These are phyloP conservation scores for Halcyon malimbica DNA, from an alignment of 2,113 vertebrate species.

Conservation along the genomic window DNA sequence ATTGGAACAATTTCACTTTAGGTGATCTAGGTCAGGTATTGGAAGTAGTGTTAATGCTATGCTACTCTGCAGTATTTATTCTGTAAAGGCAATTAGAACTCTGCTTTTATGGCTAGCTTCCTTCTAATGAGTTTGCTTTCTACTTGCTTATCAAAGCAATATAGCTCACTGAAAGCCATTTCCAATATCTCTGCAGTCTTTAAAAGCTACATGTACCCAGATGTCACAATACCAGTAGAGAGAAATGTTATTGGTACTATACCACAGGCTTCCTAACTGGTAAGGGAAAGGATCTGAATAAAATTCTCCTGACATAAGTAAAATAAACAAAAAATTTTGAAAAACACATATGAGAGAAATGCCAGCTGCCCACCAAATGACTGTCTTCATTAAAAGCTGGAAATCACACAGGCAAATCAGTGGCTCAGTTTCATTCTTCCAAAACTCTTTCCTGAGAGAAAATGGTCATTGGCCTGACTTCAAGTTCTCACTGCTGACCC, in stretches of 20 bases:
- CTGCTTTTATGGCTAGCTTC: neutral
- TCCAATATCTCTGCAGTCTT: neutral
- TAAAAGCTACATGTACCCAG: neutral
- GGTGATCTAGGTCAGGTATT: neutral
- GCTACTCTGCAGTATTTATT: neutral
- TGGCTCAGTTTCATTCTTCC: neutral
- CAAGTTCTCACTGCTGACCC: neutral
- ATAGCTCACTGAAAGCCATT: neutral
- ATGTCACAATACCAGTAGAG: neutral
- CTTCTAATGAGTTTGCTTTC: neutral
- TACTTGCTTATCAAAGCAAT: slow-evolving; percentile 2
- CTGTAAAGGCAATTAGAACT: neutral
- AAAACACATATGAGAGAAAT: neutral
- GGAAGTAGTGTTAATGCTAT: neutral
- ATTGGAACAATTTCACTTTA: neutral
- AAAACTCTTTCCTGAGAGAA: neutral
- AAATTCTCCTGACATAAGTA: neutral
- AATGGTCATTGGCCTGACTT: neutral
- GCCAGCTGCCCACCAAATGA: neutral
- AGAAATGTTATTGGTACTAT: neutral
- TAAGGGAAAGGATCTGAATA: neutral
- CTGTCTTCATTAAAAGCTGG: neutral
- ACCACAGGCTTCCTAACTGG: neutral
- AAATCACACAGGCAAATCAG: neutral
- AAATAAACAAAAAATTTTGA: neutral